Base-by-base conservation (phyloP, 2,113 vertebrate genomes). In the Raja brachyura region DNA sequence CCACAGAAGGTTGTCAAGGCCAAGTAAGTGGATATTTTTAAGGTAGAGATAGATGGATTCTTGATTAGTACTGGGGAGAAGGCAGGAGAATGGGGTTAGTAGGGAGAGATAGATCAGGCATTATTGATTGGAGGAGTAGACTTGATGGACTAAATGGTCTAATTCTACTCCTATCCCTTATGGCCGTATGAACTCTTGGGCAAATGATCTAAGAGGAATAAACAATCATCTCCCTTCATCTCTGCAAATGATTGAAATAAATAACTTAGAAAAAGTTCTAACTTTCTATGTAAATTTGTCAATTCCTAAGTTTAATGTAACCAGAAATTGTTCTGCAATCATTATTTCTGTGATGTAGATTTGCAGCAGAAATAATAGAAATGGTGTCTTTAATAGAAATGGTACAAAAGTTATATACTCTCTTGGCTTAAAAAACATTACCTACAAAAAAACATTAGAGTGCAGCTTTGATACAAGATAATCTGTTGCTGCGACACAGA, bases 401-500 rank as follows among this genome's bases (percentile, higher is more conserved):
- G 56, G 13, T n/a, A 56, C 28, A 33, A 88, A 85, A 31, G 28
- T 18, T 25, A 20, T n/a, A 31, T n/a, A 56, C 13, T 14, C 13
- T 18, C 28, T 28, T 25, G 81, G 10, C 7, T 31, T 88, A 63
- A 63, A 31, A 63, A 31, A 59, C 22, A 88, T 56, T 28, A 66
- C 13, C 28, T 28, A 86, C 81, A 86, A 61, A n/a, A 68, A 86
- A n/a, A 25, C 25, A n/a, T 86, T 63, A 66, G 61, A 63, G 83
- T 63, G 25, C 59, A 63, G 59, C 83, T 88, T 61, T 63, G 83
- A n/a, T 88, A 59, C 81, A 61, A 16, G 9, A 66, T 31, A 31
- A 88, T 88, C 56, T 63, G 83, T 66, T 88, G 83, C 28, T 88
- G 83, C 63, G 83, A 63, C 31, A 31, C 61, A n/a, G 59, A 88